These are phyloP conservation scores for Oxycera nigricornis DNA, from an alignment of 2,888 invertebrate genomes.

Conservation along the genomic window DNA sequence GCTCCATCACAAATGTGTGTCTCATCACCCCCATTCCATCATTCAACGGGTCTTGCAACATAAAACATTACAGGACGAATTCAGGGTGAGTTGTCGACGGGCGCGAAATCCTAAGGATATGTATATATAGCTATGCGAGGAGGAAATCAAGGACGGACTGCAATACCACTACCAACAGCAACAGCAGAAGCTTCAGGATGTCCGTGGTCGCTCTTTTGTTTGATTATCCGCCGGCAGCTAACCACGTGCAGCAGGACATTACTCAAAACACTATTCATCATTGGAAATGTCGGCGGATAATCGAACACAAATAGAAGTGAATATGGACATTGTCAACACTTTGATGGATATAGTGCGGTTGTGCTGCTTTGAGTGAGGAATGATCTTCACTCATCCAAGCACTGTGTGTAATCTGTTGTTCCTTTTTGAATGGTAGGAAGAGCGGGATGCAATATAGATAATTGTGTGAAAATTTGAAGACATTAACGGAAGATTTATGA, in stretches of 20 bases:
- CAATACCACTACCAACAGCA: not conserved
- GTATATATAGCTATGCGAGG: not conserved
- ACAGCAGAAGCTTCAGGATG: not conserved
- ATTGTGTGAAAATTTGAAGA: too few species aligned
- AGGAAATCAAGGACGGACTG: not conserved
- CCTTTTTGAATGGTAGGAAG: too few species aligned
- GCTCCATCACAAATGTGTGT: too few species aligned
- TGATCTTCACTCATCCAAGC: too few species aligned
- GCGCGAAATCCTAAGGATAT: not conserved
- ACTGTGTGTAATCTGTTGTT: too few species aligned
- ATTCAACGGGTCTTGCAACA: too few species aligned
- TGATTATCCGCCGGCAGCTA: slow-evolving; percentile 24
- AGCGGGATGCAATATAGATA: too few species aligned
- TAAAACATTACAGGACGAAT: not conserved
- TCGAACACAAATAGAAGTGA: slow-evolving; percentile 38
- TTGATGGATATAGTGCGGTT: slow-evolving; percentile 29
- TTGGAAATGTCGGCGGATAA: slow-evolving; percentile 37
- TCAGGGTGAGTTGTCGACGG: not conserved
- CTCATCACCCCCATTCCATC: too few species aligned
- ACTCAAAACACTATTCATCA: slow-evolving; percentile 39
- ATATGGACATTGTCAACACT: slow-evolving; percentile 38
- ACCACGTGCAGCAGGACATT: slow-evolving; percentile 32
- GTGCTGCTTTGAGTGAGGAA: not conserved
- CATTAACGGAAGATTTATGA: too few species aligned
- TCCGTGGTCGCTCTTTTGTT: slow-evolving; percentile 28